These are phyloP conservation scores for Eulemur coronatus DNA, from an alignment of 2,797 vertebrate species.

Conservation along the genomic window DNA sequence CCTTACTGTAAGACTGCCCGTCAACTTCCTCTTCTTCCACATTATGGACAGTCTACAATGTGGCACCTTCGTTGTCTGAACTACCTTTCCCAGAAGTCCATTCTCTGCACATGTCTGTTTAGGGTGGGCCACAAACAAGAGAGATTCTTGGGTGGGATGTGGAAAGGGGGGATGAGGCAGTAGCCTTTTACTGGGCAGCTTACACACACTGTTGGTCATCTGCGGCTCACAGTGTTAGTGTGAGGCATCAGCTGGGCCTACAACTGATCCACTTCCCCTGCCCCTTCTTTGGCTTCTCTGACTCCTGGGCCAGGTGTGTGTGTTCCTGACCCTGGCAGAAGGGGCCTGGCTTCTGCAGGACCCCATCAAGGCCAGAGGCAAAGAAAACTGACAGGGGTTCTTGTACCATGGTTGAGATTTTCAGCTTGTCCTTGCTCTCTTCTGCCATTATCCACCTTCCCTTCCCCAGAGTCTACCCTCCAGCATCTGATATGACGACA, in stretches of 20 bases:
- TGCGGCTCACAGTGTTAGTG: rapidly evolving
- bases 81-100: background rate
- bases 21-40: background rate
- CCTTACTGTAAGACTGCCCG: too few relatives aligned
- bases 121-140: too few relatives aligned
- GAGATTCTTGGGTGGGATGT: background rate
- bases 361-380: background rate
- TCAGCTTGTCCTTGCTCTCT: background rate
- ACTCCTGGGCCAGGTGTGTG: background rate
- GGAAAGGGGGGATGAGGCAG: background rate
- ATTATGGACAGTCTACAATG: background rate
- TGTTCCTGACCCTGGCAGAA: background rate
- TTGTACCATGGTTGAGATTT: background rate
- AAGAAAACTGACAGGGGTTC: background rate
- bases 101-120: background rate
- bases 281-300: background rate
- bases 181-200: background rate
- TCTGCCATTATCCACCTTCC: background rate
- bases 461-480: background rate
- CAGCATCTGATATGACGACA: background rate
- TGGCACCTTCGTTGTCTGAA: background rate
- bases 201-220: rapidly evolving
- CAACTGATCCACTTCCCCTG: background rate
- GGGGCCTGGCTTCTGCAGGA: background rate
- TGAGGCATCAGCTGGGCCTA: too few relatives aligned